phyloP scores from a whole-genome alignment of 1,140 invertebrate species.

The Saxidomus purpurata region DNA sequence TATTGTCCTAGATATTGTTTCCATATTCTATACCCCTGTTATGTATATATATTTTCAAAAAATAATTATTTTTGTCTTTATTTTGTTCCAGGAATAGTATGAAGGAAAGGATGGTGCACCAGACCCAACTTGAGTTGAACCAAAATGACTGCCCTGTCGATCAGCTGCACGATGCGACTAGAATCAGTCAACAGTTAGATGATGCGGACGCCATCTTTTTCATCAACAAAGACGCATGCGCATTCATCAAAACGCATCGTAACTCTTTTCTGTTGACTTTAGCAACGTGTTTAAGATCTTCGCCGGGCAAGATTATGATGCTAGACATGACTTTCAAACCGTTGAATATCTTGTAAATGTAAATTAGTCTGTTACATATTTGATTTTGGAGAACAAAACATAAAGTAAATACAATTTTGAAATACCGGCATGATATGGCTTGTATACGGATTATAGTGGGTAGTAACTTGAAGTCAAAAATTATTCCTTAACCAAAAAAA shows the following conservation, averaged over 20 bases:
- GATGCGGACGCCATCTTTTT: constrained; percentile 1
- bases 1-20: no score
- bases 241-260: neutral
- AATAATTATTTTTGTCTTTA: neutral
- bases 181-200: neutral
- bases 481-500: no score
- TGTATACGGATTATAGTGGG: no score
- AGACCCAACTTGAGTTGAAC: neutral
- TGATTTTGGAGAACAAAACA: no score
- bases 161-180: neutral
- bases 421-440: no score
- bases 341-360: neutral
- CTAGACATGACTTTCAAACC: neutral
- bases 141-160: neutral
- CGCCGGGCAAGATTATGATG: neutral
- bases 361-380: neutral
- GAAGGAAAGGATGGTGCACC: neutral
- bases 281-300: neutral
- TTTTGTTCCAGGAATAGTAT: neutral
- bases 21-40: no score
- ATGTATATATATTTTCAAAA: no score
- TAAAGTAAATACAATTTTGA: no score
- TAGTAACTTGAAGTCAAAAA: no score
- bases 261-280: neutral
- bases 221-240: neutral